Conservation (phyloP, 2,113 vertebrate genomes). For the Atrichornis clamosus region DNA sequence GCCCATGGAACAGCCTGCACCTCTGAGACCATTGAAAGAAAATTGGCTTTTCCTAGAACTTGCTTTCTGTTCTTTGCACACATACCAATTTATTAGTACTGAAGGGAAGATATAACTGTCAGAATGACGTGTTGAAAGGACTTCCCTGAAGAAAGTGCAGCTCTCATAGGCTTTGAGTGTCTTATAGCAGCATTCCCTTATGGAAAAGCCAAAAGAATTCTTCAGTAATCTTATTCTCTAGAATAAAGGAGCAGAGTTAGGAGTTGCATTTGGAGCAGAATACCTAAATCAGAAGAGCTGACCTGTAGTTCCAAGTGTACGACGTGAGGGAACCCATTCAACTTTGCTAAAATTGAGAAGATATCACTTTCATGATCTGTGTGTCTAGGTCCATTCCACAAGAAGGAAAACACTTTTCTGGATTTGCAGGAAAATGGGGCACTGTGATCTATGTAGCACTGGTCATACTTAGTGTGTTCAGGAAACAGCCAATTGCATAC, state of each 20-base stretch:
- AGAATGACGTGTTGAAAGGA: conserved; percentile 2
- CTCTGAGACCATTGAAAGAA: background rate
- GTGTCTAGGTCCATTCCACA: background rate
- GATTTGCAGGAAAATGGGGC: background rate
- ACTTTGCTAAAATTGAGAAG: background rate
- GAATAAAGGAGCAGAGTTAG: background rate
- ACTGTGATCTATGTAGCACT: background rate
- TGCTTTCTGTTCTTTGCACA: background rate
- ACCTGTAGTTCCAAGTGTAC: background rate
- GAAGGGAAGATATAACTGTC: conserved; percentile 29
- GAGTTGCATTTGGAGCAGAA: background rate
- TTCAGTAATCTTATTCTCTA: background rate
- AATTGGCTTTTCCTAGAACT: background rate
- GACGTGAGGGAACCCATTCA: background rate
- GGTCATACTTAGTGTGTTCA: background rate
- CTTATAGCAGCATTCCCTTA: background rate
- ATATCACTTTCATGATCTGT: background rate
- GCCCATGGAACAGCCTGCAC: background rate
- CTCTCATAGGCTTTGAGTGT: background rate
- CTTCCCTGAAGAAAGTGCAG: background rate
- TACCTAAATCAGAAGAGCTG: background rate
- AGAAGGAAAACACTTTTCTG: background rate
- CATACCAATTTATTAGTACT: background rate
- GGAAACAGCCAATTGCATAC: background rate
- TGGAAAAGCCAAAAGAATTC: background rate